Conservation (phyloP, 23 tunicate genomes). For the Clavelina lepadiformis region DNA sequence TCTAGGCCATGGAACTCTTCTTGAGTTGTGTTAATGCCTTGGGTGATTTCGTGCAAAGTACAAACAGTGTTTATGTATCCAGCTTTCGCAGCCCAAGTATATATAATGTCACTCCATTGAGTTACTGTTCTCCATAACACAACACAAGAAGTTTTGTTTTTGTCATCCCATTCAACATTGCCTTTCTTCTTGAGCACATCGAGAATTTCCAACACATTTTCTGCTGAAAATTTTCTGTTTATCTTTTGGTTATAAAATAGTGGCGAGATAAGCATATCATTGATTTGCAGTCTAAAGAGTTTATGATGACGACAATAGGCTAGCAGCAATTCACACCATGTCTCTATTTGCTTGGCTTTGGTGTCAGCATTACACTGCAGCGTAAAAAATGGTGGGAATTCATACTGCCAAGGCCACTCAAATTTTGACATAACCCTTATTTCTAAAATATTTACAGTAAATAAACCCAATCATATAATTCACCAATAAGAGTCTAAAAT, state of each 20-base stretch:
- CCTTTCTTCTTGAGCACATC: conserved; percentile 55
- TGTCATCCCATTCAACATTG: conserved; percentile 76
- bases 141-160: conserved; percentile 59
- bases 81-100: conserved; percentile 58
- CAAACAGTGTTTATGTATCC: conserved; percentile 74
- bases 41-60: conserved; percentile 74
- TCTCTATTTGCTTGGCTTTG: conserved; percentile 77
- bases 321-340: conserved; percentile 69
- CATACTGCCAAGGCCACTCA: conserved; percentile 95
- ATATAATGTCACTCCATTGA: conserved; percentile 76
- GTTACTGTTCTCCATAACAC: conserved; percentile 74
- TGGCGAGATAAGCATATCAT: conserved; percentile 42
- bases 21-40: conserved; percentile 44
- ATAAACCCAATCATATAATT: too few species aligned
- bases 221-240: conserved; percentile 40
- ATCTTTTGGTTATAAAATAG: conserved; percentile 75
- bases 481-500: too few species aligned
- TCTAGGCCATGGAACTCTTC: conserved; percentile 86
- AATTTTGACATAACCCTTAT: conserved; percentile 22
- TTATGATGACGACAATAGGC: conserved; percentile 57
- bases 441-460: not conserved
- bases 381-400: conserved; percentile 93
- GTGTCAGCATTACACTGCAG: conserved; percentile 83
- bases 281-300: conserved; percentile 32
- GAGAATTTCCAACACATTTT: conserved; percentile 55